These are phyloP conservation scores for Elanus axillaris DNA, from an alignment of 2,113 vertebrate species.

Conservation along the genomic window DNA sequence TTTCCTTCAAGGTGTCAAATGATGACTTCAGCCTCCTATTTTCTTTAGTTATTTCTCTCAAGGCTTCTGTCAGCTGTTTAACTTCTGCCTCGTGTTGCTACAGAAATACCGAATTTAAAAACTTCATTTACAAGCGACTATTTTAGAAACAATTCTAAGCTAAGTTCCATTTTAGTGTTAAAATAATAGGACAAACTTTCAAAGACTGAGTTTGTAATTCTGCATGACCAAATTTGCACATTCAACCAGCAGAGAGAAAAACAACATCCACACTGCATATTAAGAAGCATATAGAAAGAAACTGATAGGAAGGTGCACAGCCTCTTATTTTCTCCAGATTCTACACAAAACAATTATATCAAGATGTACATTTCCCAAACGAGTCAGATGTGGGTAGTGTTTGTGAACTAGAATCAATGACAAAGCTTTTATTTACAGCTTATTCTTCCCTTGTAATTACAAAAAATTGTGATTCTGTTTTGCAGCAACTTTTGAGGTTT, in stretches of 20 bases:
- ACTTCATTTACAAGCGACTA: not conserved
- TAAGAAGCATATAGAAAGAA: not conserved
- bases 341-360: not conserved
- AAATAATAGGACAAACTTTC: not conserved
- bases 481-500: not conserved
- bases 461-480: not conserved
- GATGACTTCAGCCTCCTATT: conserved; percentile 84
- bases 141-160: not conserved
- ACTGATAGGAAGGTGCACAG: not conserved
- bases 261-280: not conserved
- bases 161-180: not conserved
- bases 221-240: accelerated
- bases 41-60: conserved; percentile 83
- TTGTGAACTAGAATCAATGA: not conserved
- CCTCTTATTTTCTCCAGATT: not conserved
- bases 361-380: not conserved
- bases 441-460: not conserved
- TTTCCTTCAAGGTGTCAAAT: conserved; percentile 83
- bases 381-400: not conserved
- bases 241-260: not conserved
- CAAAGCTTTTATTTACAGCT: not conserved
- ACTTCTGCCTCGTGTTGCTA: conserved; percentile 82
- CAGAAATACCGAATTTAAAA: conserved; percentile 2
- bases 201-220: not conserved
- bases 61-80: conserved; percentile 74